These are phyloP conservation scores for Oncorhynchus clarkii DNA, from an alignment of 2,113 vertebrate species.

Conservation along the genomic window DNA sequence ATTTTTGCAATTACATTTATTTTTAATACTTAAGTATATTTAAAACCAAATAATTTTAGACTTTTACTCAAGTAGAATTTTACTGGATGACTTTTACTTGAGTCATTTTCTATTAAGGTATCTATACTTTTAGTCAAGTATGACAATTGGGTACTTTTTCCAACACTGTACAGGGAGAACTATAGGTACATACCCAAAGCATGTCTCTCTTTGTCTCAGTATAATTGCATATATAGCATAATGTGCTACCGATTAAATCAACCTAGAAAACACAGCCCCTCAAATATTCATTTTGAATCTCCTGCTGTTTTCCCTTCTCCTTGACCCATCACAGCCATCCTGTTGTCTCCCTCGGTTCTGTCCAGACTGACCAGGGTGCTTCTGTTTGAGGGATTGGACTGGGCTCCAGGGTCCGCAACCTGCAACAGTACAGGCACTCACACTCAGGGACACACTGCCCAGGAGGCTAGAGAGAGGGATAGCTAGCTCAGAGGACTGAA, in stretches of 20 bases:
- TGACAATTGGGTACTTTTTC: too few species aligned
- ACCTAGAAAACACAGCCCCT: too few species aligned
- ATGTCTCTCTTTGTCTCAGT: slow-evolving; percentile 83
- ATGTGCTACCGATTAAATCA: not conserved
- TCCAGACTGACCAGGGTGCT: slow-evolving; percentile 56
- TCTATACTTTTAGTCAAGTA: too few species aligned
- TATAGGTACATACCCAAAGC: slow-evolving; percentile 77
- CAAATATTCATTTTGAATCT: not conserved
- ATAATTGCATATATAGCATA: slow-evolving; percentile 74
- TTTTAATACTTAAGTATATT: too few species aligned
- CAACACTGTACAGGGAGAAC: too few species aligned
- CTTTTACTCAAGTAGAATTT: too few species aligned
- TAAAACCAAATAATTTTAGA: too few species aligned
- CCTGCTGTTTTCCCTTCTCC: slow-evolving; percentile 11
- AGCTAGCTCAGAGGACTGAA: slow-evolving; percentile 70
- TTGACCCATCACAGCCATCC: slow-evolving; percentile 9
- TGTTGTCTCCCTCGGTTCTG: not conserved
- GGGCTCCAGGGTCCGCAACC: slow-evolving; percentile 86
- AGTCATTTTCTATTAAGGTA: too few species aligned
- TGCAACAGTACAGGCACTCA: slow-evolving; percentile 80
- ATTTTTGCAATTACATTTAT: too few species aligned
- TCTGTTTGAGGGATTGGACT: slow-evolving; percentile 68
- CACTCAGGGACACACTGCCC: slow-evolving; percentile 77
- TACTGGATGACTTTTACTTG: too few species aligned
- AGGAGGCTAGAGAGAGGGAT: slow-evolving; percentile 72